Conservation (phyloP, 2,888 invertebrate genomes). For the Saturnia pavonia region DNA sequence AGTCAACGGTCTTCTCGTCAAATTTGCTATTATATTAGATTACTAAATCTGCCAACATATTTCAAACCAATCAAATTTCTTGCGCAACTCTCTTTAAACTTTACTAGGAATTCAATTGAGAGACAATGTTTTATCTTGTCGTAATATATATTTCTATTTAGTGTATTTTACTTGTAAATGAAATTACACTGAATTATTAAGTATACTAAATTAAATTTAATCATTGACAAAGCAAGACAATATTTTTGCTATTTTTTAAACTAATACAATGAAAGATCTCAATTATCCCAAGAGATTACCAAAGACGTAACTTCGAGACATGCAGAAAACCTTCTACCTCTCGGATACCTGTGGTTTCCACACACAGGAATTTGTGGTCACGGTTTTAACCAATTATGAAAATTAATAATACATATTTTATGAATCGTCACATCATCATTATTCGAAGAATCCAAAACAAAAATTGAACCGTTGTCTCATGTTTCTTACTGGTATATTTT, state of each 20-base stretch:
- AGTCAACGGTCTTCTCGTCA: conserved; percentile 39
- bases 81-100: conserved; percentile 24
- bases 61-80: conserved; percentile 26
- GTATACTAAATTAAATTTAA: too few relatives aligned
- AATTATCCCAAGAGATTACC: neutral
- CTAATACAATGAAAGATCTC: too few relatives aligned
- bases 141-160: neutral
- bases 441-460: too few relatives aligned
- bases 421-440: too few relatives aligned
- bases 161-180: neutral
- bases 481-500: too few relatives aligned
- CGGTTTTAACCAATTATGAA: neutral
- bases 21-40: conserved; percentile 38
- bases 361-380: neutral
- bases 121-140: neutral
- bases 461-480: too few relatives aligned
- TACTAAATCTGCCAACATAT: conserved; percentile 28
- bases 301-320: neutral
- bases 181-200: neutral
- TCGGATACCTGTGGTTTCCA: neutral
- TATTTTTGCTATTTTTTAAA: too few relatives aligned
- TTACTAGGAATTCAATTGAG: conserved; percentile 18
- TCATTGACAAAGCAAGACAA: too few relatives aligned
- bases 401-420: too few relatives aligned
- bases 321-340: neutral